Conservation (phyloP, 2,888 invertebrate species). For the Plusia festucae region DNA sequence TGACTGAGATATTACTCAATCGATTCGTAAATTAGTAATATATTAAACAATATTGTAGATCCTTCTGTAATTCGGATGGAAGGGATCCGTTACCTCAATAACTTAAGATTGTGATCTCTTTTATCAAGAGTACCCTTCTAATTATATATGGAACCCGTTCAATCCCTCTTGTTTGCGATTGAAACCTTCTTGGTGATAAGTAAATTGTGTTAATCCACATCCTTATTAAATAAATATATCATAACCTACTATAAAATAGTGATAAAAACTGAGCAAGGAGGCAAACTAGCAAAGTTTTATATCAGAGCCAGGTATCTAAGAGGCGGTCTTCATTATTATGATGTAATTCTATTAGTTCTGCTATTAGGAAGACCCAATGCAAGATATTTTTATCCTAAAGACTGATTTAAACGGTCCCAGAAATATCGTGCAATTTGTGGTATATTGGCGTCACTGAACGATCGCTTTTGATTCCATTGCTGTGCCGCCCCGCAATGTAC, state of each 20-base stretch:
- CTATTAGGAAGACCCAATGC: no score
- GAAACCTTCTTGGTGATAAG: slow-evolving; percentile 1
- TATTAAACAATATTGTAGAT: not conserved
- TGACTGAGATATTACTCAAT: no score
- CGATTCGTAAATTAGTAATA: no score
- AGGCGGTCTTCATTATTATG: no score
- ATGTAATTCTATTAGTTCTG: no score
- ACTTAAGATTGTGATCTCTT: slow-evolving; percentile 4
- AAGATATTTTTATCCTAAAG: no score
- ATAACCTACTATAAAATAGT: not conserved
- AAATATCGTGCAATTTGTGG: no score
- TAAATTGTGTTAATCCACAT: not conserved
- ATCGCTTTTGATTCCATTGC: no score
- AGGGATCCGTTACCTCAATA: not conserved
- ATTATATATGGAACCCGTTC: not conserved
- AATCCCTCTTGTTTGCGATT: slow-evolving; percentile 1
- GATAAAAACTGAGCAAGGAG: not conserved
- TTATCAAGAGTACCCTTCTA: slow-evolving; percentile 1
- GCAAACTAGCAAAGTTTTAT: not conserved
- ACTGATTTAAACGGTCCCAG: no score
- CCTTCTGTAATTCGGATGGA: not conserved
- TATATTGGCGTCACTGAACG: no score
- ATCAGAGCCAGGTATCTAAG: no score
- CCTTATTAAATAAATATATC: not conserved
- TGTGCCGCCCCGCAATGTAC: no score